Percentiles rank a stretch among this genome's conserved stretches.
These are phyloP conservation scores for Syngnathoides biaculeatus DNA, from an alignment of 2,113 vertebrate species.

Conservation along the genomic window DNA sequence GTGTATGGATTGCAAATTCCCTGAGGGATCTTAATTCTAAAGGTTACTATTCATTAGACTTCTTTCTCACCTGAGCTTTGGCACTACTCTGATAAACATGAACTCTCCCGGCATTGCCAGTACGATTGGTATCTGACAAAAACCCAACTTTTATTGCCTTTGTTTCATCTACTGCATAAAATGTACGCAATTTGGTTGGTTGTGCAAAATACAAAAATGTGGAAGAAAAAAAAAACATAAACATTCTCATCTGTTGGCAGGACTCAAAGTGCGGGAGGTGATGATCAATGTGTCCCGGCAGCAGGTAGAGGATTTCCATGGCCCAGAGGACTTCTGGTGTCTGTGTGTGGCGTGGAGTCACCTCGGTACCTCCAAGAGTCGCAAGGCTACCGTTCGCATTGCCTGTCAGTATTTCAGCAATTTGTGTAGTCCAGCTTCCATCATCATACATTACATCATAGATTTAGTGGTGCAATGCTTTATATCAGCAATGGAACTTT, in stretches of 20 bases:
- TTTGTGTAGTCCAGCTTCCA: not conserved
- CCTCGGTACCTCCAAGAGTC: conserved; percentile 92
- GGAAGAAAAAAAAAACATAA: not conserved
- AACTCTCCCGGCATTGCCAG: not conserved
- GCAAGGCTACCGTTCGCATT: conserved; percentile 91
- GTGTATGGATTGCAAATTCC: too few relatives aligned
- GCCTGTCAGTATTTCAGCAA: conserved; percentile 77
- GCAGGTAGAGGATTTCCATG: conserved; percentile 96
- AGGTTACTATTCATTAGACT: not conserved
- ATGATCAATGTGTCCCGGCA: conserved; percentile 94
- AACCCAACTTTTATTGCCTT: not conserved
- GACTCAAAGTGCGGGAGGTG: conserved; percentile 88
- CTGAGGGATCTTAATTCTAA: too few relatives aligned
- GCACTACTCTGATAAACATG: not conserved
- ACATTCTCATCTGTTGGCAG: conserved; percentile 59
- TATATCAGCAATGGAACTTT: too few relatives aligned
- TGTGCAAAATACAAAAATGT: not conserved
- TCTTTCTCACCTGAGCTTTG: too few relatives aligned
- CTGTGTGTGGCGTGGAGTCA: conserved; percentile 96
- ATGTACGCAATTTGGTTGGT: not conserved
- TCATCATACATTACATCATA: not conserved
- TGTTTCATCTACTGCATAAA: not conserved
- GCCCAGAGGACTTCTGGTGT: conserved; percentile 95
- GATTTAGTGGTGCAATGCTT: too few relatives aligned
- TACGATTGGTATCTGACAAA: not conserved